These are phyloP conservation scores for Sebastes variabilis DNA, from an alignment of 2,797 vertebrate species.

Conservation along the genomic window DNA sequence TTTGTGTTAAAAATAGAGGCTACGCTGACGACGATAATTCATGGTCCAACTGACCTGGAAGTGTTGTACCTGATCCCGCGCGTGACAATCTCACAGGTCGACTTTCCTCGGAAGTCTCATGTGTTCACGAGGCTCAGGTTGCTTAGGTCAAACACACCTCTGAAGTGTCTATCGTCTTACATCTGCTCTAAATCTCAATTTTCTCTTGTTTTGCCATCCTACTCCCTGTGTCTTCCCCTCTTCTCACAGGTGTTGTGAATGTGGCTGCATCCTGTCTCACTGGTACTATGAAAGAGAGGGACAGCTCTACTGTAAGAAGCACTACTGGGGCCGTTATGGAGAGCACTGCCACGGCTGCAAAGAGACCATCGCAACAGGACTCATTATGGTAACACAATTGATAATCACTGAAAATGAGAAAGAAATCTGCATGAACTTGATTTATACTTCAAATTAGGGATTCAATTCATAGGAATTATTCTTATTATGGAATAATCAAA, in stretches of 20 bases:
- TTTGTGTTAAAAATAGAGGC: background rate
- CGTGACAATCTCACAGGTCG: conserved; percentile 1
- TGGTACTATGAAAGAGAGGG: conserved; percentile 96
- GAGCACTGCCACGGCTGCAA: conserved; percentile 94
- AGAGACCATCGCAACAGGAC: conserved; percentile 91
- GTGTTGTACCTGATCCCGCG: conserved; percentile 21
- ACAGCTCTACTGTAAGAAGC: conserved; percentile 93
- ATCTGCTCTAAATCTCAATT: background rate
- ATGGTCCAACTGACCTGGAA: conserved; percentile 14
- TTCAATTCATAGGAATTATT: background rate
- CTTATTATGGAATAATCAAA: background rate
- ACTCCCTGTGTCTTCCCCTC: background rate
- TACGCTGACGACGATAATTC: background rate
- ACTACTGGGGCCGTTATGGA: conserved; percentile 93
- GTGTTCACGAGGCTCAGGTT: conserved; percentile 46
- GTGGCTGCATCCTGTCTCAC: conserved; percentile 87
- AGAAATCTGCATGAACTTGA: background rate
- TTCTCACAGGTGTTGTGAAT: conserved; percentile 90
- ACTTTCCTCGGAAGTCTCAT: conserved; percentile 23
- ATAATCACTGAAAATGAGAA: background rate
- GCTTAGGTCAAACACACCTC: conserved; percentile 1
- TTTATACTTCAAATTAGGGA: background rate
- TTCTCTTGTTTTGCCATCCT: background rate
- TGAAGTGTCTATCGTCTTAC: conserved; percentile 1
- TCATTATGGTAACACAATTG: conserved; percentile 90